A percentile compares a stretch with the other conserved stretches of the same genome.
Conservation (phyloP, 2,113 vertebrate species). For the Notothenia rossii region DNA sequence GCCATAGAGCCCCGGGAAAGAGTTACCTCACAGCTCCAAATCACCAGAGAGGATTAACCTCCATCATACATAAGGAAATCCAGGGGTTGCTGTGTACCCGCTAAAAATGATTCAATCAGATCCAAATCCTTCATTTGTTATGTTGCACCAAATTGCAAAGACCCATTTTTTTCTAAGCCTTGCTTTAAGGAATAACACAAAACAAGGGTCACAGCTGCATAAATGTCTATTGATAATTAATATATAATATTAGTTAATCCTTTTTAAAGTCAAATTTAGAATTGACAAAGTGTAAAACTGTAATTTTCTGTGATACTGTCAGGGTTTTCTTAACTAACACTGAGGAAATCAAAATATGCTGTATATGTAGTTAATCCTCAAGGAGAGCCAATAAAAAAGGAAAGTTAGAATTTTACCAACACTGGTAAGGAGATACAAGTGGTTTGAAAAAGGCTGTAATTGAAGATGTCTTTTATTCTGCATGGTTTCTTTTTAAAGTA, state of each 20-base stretch:
- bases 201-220: not conserved
- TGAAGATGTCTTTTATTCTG: not conserved
- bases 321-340: not conserved
- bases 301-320: not conserved
- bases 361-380: not conserved
- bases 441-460: conserved; percentile 1
- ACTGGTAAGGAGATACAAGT: not conserved
- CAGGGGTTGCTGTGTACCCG: conserved; percentile 17
- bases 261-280: not conserved
- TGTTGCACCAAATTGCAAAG: not conserved
- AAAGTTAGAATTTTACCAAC: not conserved
- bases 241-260: not conserved
- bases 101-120: not conserved
- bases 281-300: no score
- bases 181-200: not conserved
- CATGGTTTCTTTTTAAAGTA: not conserved
- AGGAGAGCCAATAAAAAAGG: not conserved
- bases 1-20: conserved; percentile 36
- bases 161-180: no score
- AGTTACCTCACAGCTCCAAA: conserved; percentile 42
- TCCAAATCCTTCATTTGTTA: not conserved
- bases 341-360: not conserved
- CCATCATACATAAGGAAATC: conserved; percentile 26
- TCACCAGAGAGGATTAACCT: conserved; percentile 39
- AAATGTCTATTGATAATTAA: not conserved